Evolutionary conservation across 2,888 invertebrate genomes (phyloP), one percentile per base, ranked within the genome.

Genomic region (Machimus atricapillus): DNA sequence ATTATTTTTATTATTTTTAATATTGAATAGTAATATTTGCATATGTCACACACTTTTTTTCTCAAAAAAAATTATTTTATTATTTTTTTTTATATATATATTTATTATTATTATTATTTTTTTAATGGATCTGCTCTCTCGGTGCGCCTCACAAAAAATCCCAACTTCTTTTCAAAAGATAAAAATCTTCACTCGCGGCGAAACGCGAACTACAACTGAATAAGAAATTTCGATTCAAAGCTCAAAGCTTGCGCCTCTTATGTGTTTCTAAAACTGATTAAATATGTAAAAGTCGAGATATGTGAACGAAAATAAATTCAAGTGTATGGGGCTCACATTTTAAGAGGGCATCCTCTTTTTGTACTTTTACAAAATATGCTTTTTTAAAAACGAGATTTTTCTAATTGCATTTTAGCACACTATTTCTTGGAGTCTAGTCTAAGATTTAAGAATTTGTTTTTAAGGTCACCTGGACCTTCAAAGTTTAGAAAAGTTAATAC

Each of bases 141-240:
- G 56, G 58, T 66, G 58, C 66, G 82, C 78, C 86, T 78, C 86
- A 85, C 87, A 78, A 82, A 27, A 81, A 85, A 40, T 87, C 87
- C 73, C 78, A 87, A 79, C 85, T 74, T 76, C 27, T 83, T 58
- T 16, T 46, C 16, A 16, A 77, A 76, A 86, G 86, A 81, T 77
- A 58, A 86, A 86, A 89, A 87, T 88, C 89, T 89, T 89, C 88
- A 89, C 89, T 89, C 89, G 89, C 89, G 89, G 89, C 89, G 89
- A 88, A 89, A 89, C 89, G 89, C 89, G 89, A 89, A 89, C 89
- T 89, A 89, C 88, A 89, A 89, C 89, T 89, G 89, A 87, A 88
- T 88, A 79, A 52, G 43, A 46, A 27, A 86, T 87, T 77, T 88
- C 77, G 86, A 86, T 86, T 85, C 31, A 86, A 88, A 87, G 82